Base-by-base conservation (phyloP, 1,140 invertebrate genomes). In the Forficula auricularia region DNA sequence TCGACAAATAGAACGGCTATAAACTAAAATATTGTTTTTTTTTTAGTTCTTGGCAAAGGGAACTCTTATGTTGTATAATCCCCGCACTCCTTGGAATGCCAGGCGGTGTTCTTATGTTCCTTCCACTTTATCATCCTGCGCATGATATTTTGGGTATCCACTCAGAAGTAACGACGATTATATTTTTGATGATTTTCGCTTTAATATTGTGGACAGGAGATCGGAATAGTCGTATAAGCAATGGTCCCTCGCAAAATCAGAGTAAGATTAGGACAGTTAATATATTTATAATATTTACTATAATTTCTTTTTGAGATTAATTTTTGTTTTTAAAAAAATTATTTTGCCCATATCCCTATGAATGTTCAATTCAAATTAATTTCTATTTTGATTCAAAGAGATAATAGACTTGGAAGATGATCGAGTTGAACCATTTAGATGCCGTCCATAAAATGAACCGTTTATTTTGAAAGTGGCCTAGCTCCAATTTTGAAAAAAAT, bases 61-160 rank as follows among this genome's bases (percentile, higher is more conserved):
- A 82, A 64, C 52, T 72, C 35, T 51, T 70, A 2, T 68, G 70
- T 32, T 57, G 70, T 1, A 9, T 73, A 2, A 44, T 75, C 7
- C 64, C 78, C 4, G 64, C 66, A 2, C 34, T 78, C 2, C 57
- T 79, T 40, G 76, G 77, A 4, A 77, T 79, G 65, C 73, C 77
- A 0, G 70, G 75, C 2, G 79, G 79, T 2, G 66, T 81, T 2
- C 46, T 82, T 1, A 57, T 78, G 47, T 83, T 84, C 54, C 53
- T 81, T 6, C 68, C 73, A 0, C 58, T 82, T 31, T 84, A 84
- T 54, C 79, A 85, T 53, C 75, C 77, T 0, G 63, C 83, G 0
- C 79, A 83, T 52, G 80, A 83, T 52, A 54, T 64, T 1, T 67
- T 59, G 42, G 62, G 68, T 32, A 67, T 84, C 19, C 79, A 82